Evolutionary conservation across 2,888 invertebrate genomes (phyloP), one percentile per base, ranked within the genome.

Genomic region (Azorinus chamasolen): DNA sequence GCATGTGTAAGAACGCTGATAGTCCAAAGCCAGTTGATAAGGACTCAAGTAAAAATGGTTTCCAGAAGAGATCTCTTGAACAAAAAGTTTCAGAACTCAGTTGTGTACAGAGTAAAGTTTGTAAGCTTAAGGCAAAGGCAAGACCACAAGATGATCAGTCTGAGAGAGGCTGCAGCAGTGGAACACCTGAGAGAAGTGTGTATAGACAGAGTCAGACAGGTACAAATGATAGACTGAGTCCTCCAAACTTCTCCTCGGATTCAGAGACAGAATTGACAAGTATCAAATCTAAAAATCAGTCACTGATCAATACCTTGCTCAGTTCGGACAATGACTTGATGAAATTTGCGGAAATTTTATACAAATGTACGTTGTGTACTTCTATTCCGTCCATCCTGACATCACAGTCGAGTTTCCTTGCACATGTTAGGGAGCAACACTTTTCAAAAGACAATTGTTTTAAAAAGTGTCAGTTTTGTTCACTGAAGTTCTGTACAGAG

Each of bases 321-420:
- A 51, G 51, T 10, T 63, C 63, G 24, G 39, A 63, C 16, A 50
- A 16, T 41, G 58, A 85, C 39, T 59, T 87, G 39, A 78, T 86
- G 83, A 75, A 80, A 50, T 88, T 87, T 82, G 89, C 90, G 0
- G 89, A 89, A 68, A 77, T 89, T 24, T 72, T 89, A n/a, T 89
- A 89, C 82, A 90, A 90, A 51, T 90, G 90, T 65, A 85, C 86
- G 2, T 66, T 90, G 22, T 90, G 90, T 59, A 87, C 84, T 2
- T 79, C 84, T 6, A 65, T 88, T 55, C 88, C 90, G 2, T 87
- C 85, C 6, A 88, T 90, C 58, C 53, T 89, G 20, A 87, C 89
- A 1, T 89, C 89, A 1, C 80, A 84, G 59, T 80, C 82, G 6
- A 87, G 83, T 55, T 90, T 90, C 71, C 53, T 87, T 0, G 50